Base-by-base conservation (phyloP, 35 echinoderm and acorn worm species). In the Lytechinus pictus region DNA sequence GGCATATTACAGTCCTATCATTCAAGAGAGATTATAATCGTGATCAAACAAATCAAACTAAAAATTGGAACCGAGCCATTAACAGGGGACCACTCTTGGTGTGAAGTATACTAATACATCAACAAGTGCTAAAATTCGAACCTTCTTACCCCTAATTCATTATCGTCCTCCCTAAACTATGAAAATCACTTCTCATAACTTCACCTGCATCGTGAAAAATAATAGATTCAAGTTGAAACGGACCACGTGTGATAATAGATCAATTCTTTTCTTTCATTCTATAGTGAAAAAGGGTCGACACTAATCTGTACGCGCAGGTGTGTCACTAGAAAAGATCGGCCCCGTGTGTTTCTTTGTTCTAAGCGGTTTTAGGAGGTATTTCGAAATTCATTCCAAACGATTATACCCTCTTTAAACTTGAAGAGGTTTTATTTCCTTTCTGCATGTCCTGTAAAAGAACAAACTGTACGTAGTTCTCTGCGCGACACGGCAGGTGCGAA, bases 321-420 rank as follows among this genome's bases (percentile, higher is more conserved):
- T 79, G 66, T 79, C 66, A 79, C 66, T 24, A 19, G 66, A 79
- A 79, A 24, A 79, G 66, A 24, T 24, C 66, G 66, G 66, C 6
- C 6, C 66, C 21, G 66, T 79, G 8, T 79, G 66, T 16, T 79
- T 79, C 66, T 79, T 79, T 79, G 66, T 79, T 79, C 66, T 79
- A 79, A 79, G 66, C 66, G 66, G 66, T 79, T 79, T 19, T 19
- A 16, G 8, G 14, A 79, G 66, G 66, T 79, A 79, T 79, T 79
- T 79, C 66, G 14, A 14, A 79, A 7, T 79, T 79, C 66, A 79
- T 7, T 24, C 66, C 19, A 14, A 6, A 3, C 28, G 88, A 52
- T 90, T 90, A 90, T 90, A 44, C 28, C 88, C 88, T 52, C 88
- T 90, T 90, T 90, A 90, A 90, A 90, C 88, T 90, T 52, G 88